Percentiles rank a stretch among this genome's conserved stretches.
phyloP scores from a whole-genome alignment of 2,888 invertebrate genomes.

The Cylloceria caligata region DNA sequence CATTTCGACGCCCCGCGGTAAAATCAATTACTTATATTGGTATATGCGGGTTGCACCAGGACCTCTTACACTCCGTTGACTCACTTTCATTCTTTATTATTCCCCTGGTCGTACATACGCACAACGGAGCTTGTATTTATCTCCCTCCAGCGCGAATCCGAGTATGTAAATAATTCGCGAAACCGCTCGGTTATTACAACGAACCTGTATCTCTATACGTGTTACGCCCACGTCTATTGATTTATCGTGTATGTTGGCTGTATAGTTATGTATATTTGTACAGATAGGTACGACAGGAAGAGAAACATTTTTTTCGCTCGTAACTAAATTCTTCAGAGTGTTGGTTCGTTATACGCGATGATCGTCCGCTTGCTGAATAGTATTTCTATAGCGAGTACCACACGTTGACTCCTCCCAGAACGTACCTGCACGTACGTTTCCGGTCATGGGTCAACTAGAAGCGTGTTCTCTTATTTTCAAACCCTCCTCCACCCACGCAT shows the following conservation, averaged over 20 bases:
- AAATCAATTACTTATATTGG: conserved; percentile 71
- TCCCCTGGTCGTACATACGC: neutral
- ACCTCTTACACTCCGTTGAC: conserved; percentile 16
- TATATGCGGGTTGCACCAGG: conserved; percentile 25
- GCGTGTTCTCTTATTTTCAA: conserved; percentile 48
- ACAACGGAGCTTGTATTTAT: conserved; percentile 4
- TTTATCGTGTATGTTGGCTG: conserved; percentile 68
- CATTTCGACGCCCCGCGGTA: conserved; percentile 66
- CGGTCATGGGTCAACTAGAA: conserved; percentile 74
- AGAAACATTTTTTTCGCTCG: conserved; percentile 30
- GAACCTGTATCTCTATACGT: conserved; percentile 48
- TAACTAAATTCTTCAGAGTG: neutral
- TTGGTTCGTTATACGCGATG: conserved; percentile 58
- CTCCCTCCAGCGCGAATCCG: conserved; percentile 49
- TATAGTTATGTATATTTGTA: conserved; percentile 4
- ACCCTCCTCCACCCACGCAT: conserved; percentile 2
- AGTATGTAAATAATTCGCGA: conserved; percentile 73
- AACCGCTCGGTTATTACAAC: conserved; percentile 64
- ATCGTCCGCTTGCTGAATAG: conserved; percentile 34
- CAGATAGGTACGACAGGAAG: neutral
- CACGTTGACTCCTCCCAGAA: conserved; percentile 28
- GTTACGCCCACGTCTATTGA: conserved; percentile 74
- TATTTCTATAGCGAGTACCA: neutral
- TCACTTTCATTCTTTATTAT: conserved; percentile 38
- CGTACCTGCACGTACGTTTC: conserved; percentile 71